Conservation (phyloP, 2,888 invertebrate species). For the Yponomeuta malinellus region DNA sequence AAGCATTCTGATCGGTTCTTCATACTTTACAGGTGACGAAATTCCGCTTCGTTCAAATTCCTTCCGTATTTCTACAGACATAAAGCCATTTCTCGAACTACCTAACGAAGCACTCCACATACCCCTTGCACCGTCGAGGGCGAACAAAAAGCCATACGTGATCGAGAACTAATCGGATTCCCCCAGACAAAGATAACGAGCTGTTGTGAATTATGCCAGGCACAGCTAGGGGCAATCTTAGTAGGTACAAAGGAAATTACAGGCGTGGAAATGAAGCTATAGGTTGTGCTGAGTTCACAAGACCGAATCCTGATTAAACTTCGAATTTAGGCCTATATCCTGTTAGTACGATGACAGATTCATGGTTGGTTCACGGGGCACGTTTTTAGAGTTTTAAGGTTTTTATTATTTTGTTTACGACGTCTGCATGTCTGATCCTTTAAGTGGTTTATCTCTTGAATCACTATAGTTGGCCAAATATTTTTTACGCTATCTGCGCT, state of each 20-base stretch:
- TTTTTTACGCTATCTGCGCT: no score
- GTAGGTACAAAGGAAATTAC: not conserved
- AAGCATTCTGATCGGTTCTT: no score
- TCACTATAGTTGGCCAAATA: no score
- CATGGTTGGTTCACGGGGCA: no score
- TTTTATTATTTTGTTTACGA: no score
- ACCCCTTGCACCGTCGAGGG: not conserved
- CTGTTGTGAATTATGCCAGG: not conserved
- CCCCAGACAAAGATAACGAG: conserved; percentile 7
- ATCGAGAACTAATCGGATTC: conserved; percentile 10
- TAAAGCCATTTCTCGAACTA: not conserved
- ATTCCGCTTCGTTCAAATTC: no score
- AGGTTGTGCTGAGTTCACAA: not conserved
- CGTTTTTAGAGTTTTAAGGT: no score
- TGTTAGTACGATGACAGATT: not conserved
- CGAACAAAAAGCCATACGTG: conserved; percentile 12
- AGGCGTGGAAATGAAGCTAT: not conserved
- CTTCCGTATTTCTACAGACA: no score
- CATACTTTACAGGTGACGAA: no score
- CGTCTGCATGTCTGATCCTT: no score
- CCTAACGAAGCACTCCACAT: not conserved
- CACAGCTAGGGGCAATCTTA: not conserved
- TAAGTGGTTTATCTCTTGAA: no score
- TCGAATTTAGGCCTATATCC: not conserved
- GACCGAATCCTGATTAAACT: no score